A percentile compares a stretch with the other conserved stretches of the same genome.
These are phyloP conservation scores for Drosophila siamana DNA, from an alignment of 2,888 invertebrate genomes.

Conservation along the genomic window DNA sequence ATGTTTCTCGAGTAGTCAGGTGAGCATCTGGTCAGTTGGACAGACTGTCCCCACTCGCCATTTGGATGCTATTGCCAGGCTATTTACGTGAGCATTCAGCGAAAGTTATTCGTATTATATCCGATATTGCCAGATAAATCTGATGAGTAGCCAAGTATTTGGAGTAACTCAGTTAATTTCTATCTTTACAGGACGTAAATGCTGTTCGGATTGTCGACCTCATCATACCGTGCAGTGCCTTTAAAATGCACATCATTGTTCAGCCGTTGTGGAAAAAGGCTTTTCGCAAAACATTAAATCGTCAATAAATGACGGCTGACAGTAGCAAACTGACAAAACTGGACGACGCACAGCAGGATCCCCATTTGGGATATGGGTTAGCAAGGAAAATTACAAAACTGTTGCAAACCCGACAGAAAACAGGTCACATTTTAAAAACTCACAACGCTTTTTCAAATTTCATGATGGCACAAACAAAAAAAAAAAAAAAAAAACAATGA, in stretches of 20 bases:
- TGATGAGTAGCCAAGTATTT: no score
- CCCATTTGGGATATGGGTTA: conserved; percentile 46
- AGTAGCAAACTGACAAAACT: conserved; percentile 15
- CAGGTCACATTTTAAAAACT: conserved; percentile 45
- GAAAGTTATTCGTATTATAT: conserved; percentile 2
- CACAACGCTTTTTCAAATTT: conserved; percentile 56
- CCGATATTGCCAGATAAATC: not conserved
- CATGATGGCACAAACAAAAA: conserved; percentile 50
- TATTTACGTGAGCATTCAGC: conserved; percentile 29
- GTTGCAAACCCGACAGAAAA: conserved; percentile 28
- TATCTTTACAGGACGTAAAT: no score
- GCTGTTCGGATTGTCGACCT: no score
- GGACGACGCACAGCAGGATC: conserved; percentile 23
- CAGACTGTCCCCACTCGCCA: conserved; percentile 39
- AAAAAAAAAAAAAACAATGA: not conserved
- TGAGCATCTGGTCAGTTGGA: conserved; percentile 38
- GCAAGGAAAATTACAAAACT: conserved; percentile 47
- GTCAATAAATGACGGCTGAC: conserved; percentile 52
- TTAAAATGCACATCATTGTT: no score
- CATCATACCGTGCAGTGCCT: no score
- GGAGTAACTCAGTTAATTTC: no score
- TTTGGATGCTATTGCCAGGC: conserved; percentile 56
- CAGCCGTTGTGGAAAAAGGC: not conserved
- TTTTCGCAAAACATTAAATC: conserved; percentile 35
- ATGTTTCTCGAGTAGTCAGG: conserved; percentile 37